phyloP scores from a whole-genome alignment of 2,797 vertebrate species.

The Anas bernieri region DNA sequence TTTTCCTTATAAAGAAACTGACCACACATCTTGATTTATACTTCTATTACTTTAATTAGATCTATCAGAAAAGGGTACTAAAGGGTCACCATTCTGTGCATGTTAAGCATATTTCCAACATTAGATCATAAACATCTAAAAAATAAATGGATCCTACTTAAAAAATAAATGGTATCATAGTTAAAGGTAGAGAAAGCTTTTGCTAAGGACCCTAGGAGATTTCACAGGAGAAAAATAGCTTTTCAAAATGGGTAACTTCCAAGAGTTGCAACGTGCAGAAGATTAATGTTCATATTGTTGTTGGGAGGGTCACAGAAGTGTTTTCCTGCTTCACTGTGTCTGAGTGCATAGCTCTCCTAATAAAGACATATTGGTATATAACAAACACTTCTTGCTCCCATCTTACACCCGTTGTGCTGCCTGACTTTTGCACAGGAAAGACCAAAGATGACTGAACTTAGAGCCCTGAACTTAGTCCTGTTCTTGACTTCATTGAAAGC shows the following conservation, averaged over 20 bases:
- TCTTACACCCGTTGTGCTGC: not conserved
- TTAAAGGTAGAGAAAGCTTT: not conserved
- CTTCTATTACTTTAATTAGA: not conserved
- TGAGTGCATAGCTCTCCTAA: not conserved
- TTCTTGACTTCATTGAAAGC: not conserved
- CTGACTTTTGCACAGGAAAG: not conserved
- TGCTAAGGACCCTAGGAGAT: not conserved
- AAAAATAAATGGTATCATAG: not conserved
- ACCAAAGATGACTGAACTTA: not conserved
- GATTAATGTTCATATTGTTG: not conserved
- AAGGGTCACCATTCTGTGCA: not conserved
- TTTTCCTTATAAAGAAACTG: not conserved
- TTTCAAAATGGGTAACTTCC: not conserved
- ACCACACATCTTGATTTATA: not conserved
- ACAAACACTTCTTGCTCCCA: not conserved
- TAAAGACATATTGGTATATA: not conserved
- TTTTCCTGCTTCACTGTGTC: not conserved
- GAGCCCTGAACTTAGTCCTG: not conserved
- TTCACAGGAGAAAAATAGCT: not conserved
- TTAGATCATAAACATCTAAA: not conserved
- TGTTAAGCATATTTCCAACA: not conserved
- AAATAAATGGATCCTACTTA: not conserved
- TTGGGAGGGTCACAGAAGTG: not conserved
- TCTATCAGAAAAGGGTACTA: not conserved
- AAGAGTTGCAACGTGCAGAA: not conserved